Evolutionary conservation across 1,140 invertebrate genomes (phyloP).

Genomic region (Trichonephila inaurata): DNA sequence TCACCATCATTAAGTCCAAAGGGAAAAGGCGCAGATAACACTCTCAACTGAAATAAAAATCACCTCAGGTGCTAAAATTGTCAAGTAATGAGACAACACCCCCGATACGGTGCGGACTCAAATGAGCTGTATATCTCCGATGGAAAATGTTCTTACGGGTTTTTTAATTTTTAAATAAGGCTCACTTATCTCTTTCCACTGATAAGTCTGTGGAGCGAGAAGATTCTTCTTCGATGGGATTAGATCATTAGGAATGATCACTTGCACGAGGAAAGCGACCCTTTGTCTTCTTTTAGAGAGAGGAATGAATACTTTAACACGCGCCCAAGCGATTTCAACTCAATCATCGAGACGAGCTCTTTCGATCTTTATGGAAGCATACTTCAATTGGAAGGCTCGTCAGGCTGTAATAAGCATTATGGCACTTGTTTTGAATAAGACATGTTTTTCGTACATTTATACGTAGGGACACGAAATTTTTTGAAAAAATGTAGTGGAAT

Average conservation of each 20-base stretch:
- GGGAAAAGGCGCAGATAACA: slow-evolving; percentile 56
- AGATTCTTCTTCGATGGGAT: background rate
- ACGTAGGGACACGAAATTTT: too few species aligned
- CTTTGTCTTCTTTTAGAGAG: slow-evolving; percentile 15
- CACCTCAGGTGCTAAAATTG: slow-evolving; percentile 74
- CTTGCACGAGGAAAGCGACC: slow-evolving; percentile 15
- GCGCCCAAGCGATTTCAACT: slow-evolving; percentile 5
- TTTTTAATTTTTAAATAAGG: slow-evolving; percentile 73
- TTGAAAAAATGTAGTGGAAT: too few species aligned
- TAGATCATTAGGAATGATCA: slow-evolving; percentile 42
- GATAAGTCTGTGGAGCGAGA: slow-evolving; percentile 53
- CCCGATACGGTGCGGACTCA: slow-evolving; percentile 50
- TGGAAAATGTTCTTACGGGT: slow-evolving; percentile 19
- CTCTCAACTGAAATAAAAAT: slow-evolving; percentile 73
- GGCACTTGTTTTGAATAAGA: background rate
- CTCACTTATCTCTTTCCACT: background rate
- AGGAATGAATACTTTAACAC: slow-evolving; percentile 18
- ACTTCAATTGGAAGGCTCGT: background rate
- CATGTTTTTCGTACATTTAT: too few species aligned
- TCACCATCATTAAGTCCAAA: slow-evolving; percentile 53
- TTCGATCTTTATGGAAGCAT: background rate
- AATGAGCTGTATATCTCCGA: slow-evolving; percentile 56
- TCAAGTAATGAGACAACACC: slow-evolving; percentile 75
- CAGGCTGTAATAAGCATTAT: background rate
- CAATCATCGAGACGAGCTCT: background rate